These are phyloP conservation scores for Pachyseris speciosa DNA, from an alignment of 64 coral and sea anemone genomes.

Conservation along the genomic window DNA sequence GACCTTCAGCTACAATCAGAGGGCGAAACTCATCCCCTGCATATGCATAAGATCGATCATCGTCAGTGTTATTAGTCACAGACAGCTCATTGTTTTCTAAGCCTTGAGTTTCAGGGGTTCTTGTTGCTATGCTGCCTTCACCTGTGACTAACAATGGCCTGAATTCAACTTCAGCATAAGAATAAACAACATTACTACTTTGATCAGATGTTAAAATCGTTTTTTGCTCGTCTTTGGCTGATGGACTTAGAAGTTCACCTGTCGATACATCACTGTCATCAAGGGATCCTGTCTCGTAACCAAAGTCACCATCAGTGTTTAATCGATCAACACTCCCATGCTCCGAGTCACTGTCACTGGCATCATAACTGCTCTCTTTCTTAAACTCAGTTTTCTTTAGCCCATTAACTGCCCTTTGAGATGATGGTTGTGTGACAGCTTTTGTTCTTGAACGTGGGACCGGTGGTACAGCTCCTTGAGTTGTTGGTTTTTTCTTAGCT, in stretches of 20 bases:
- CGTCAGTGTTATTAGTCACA: background rate
- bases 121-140: conserved; percentile 16
- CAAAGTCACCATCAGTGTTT: conserved; percentile 80
- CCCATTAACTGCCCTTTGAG: conserved; percentile 5
- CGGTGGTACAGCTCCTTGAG: background rate
- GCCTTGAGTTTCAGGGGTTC: background rate
- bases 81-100: background rate
- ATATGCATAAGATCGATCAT: conserved; percentile 70
- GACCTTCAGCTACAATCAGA: conserved; percentile 68
- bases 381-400: conserved; percentile 36
- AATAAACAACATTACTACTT: conserved; percentile 11
- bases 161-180: conserved; percentile 64
- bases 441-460: conserved; percentile 2
- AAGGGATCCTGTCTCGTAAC: conserved; percentile 92
- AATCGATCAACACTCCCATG: conserved; percentile 65
- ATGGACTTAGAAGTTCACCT: conserved; percentile 79
- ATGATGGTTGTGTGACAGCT: background rate
- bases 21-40: conserved; percentile 83
- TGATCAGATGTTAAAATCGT: conserved; percentile 22
- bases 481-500: conserved; percentile 1
- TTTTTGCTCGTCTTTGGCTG: conserved; percentile 81
- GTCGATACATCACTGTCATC: conserved; percentile 87
- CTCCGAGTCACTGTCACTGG: conserved; percentile 89
- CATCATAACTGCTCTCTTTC: conserved; percentile 94
- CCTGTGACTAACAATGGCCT: background rate